These are phyloP conservation scores for Hypothenemus hampei DNA, from an alignment of 1,140 invertebrate species.

Conservation along the genomic window DNA sequence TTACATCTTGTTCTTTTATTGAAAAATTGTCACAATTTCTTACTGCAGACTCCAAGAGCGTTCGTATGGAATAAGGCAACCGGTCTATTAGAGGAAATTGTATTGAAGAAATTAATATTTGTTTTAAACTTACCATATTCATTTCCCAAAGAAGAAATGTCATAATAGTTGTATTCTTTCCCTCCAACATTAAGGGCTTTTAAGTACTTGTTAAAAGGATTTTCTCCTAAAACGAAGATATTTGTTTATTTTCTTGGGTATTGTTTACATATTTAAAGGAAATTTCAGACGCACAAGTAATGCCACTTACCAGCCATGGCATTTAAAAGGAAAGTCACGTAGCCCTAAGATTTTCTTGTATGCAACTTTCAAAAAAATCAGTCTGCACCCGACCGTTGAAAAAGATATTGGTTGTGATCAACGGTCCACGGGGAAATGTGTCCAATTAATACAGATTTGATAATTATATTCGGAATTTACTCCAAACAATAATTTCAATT, in stretches of 20 bases:
- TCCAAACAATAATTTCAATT: too few species aligned
- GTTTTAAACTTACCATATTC: conserved; percentile 68
- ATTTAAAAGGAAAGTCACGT: conserved; percentile 41
- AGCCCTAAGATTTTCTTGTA: conserved; percentile 7
- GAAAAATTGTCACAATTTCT: conserved; percentile 96
- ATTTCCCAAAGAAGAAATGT: conserved; percentile 60
- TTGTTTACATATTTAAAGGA: neutral
- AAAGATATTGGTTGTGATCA: conserved; percentile 12
- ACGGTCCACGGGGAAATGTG: conserved; percentile 5
- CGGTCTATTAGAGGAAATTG: conserved; percentile 62
- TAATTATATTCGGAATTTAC: too few species aligned
- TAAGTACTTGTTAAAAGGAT: conserved; percentile 66
- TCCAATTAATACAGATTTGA: too few species aligned
- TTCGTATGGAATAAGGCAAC: conserved; percentile 90
- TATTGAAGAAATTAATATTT: too few species aligned
- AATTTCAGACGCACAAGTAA: conserved; percentile 19
- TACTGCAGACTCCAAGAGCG: conserved; percentile 91
- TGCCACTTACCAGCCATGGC: conserved; percentile 45
- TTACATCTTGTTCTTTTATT: conserved; percentile 77
- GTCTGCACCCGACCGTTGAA: conserved; percentile 11
- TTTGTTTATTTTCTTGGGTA: neutral
- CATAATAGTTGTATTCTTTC: conserved; percentile 69
- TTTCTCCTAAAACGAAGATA: conserved; percentile 49
- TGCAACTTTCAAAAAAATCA: neutral
- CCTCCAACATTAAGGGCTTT: conserved; percentile 62